Percentiles rank a stretch among this genome's conserved stretches.
phyloP scores from a whole-genome alignment of 2,113 vertebrate species.

The Cyprinodon tularosa region DNA sequence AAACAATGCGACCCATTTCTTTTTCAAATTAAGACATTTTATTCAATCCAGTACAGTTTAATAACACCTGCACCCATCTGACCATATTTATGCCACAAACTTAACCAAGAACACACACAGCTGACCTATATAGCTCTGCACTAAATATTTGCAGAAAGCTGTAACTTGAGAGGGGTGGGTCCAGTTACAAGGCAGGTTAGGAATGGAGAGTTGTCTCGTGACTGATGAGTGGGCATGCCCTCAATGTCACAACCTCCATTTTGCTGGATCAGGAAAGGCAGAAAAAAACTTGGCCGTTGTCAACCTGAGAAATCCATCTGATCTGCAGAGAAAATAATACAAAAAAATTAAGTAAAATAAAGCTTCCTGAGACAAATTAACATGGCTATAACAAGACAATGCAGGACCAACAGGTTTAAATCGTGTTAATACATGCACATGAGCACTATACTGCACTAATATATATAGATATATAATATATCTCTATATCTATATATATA shows the following conservation, averaged over 20 bases:
- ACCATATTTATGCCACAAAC: constrained; percentile 5
- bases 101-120: constrained; percentile 42
- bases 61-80: constrained; percentile 20
- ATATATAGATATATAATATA: no score
- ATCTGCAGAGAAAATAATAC: constrained; percentile 42
- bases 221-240: constrained; percentile 18
- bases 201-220: constrained; percentile 36
- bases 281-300: constrained; percentile 38
- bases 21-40: constrained; percentile 31
- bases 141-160: constrained; percentile 57
- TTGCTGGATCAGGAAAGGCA: constrained; percentile 42
- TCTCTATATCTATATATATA: no score
- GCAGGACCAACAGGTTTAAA: no score
- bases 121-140: constrained; percentile 58
- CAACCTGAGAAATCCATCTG: constrained; percentile 48
- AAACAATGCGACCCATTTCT: not conserved
- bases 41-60: constrained; percentile 53
- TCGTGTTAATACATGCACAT: no score
- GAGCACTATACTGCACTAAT: no score
- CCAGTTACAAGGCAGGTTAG: constrained; percentile 40
- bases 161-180: constrained; percentile 49
- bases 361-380: not conserved
- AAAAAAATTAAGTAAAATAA: not conserved
- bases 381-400: no score
- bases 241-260: constrained; percentile 34